phyloP scores from a whole-genome alignment of 2,888 invertebrate genomes.

The Metacarcinus magister region DNA sequence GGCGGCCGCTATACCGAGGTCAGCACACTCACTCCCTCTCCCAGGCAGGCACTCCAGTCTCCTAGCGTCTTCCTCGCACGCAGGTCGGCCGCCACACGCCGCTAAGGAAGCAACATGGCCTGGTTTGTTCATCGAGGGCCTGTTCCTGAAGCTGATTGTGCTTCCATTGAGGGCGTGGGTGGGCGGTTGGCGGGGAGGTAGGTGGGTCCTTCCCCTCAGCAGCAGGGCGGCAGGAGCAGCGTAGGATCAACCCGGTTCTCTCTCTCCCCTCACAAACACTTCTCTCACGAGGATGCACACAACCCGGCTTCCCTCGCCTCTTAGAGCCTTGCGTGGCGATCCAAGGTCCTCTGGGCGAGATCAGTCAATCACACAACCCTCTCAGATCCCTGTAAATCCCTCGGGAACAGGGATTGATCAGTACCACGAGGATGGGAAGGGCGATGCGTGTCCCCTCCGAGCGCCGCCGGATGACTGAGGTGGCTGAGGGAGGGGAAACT shows the following conservation, averaged over 20 bases:
- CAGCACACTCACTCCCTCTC: slow-evolving; percentile 45
- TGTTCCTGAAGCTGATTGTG: not conserved
- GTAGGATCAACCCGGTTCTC: slow-evolving; percentile 64
- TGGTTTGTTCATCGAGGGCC: not conserved
- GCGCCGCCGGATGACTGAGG: slow-evolving; percentile 65
- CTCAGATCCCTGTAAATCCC: slow-evolving; percentile 43
- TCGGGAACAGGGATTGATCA: slow-evolving; percentile 57
- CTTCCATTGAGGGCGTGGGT: not conserved
- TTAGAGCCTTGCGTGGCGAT: not conserved
- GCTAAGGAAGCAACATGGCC: not conserved
- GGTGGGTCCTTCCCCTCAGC: slow-evolving; percentile 62
- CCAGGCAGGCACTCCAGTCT: slow-evolving; percentile 36
- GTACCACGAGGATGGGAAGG: slow-evolving; percentile 54
- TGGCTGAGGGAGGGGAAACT: slow-evolving; percentile 66
- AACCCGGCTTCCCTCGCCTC: not conserved
- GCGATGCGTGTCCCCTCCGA: slow-evolving; percentile 51
- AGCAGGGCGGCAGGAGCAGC: slow-evolving; percentile 52
- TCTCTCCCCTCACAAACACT: slow-evolving; percentile 46
- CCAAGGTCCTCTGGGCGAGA: not conserved
- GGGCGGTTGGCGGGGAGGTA: slow-evolving; percentile 49
- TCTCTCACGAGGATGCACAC: slow-evolving; percentile 49
- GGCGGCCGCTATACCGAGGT: slow-evolving; percentile 17
- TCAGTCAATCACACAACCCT: slow-evolving; percentile 42
- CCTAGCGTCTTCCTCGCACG: slow-evolving; percentile 41
- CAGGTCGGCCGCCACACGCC: slow-evolving; percentile 41